Evolutionary conservation across 2,113 vertebrate genomes (phyloP), one percentile per base, ranked within the genome.

Genomic region (Cyanoliseus patagonus): DNA sequence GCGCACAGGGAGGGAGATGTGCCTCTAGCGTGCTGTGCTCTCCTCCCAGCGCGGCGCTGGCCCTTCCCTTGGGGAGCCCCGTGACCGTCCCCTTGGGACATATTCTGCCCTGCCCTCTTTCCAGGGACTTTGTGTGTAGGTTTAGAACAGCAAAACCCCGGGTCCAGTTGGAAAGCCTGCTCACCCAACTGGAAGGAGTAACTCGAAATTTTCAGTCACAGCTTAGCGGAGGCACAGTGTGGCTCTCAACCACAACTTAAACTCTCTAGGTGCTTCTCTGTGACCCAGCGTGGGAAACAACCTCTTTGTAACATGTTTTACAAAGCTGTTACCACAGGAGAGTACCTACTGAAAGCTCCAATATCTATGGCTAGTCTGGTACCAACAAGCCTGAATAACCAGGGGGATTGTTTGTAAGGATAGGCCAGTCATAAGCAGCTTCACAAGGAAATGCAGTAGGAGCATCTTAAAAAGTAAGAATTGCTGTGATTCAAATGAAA

Each of bases 21-120:
- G 22, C 51, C 51, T 70, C n/a, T 0, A 3, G 27, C 1, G 0
- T 2, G 2, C 31, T 57, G 13, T 53, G 37, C 16, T 86, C 33
- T 13, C 18, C 18, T 72, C 49, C 24, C 1, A 0, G 30, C 52
- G 28, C 51, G 7, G 7, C 2, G 6, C 51, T 83, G 37, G 18
- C 46, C 33, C 18, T 76, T 9, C 10, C 2, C 15, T 3, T 67
- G n/a, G 18, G 63, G 13, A 90, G 18, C 17, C 39, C 35, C 3
- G 0, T 80, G n/a, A n/a, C 52, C 8, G 1, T 46, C 59, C 33
- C 22, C 33, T 3, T 28, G 61, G 49, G 63, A 37, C 3, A 8
- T 18, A 44, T 16, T 61, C 47, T 81, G 31, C 53, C 47, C 59
- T 81, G 35, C 25, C 39, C 0, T 0, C 59, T 82, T 66, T 44